A percentile compares a stretch with the other conserved stretches of the same genome.
Conservation (phyloP, 2,113 vertebrate species). For the Rhinichthys klamathensis region DNA sequence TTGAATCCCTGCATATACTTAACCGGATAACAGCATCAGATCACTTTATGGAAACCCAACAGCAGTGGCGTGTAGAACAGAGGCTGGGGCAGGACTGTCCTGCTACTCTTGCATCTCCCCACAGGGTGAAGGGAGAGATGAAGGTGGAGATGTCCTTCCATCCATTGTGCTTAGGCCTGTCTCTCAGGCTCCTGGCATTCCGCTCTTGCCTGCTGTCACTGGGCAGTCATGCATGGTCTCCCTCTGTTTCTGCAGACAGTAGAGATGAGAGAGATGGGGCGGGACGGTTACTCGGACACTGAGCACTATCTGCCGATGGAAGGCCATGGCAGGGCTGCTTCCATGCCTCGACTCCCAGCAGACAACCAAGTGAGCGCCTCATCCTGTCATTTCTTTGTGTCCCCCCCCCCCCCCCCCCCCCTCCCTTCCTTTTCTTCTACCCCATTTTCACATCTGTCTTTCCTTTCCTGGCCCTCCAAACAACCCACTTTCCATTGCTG, state of each 20-base stretch:
- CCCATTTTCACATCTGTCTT: conserved; percentile 55
- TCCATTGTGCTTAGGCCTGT: conserved; percentile 49
- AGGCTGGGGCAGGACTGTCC: conserved; percentile 46
- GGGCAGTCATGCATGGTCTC: conserved; percentile 71
- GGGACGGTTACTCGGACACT: conserved; percentile 91
- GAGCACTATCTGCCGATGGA: conserved; percentile 93
- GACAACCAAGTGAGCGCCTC: conserved; percentile 95
- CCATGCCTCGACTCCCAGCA: conserved; percentile 94
- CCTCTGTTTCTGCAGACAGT: conserved; percentile 84
- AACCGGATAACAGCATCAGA: neutral
- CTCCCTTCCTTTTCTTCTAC: conserved; percentile 30
- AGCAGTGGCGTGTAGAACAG: neutral
- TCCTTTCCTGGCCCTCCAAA: neutral
- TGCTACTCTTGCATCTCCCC: conserved; percentile 47
- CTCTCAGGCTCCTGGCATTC: conserved; percentile 29
- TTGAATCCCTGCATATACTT: neutral
- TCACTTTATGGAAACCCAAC: neutral
- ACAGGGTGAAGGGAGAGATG: conserved; percentile 34
- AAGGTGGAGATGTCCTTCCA: conserved; percentile 47
- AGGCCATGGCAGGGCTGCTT: conserved; percentile 90
- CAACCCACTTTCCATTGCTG: conserved; percentile 24
- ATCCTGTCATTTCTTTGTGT: conserved; percentile 58
- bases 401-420: conserved; percentile 54
- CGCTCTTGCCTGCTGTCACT: conserved; percentile 36
- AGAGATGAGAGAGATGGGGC: conserved; percentile 94